Evolutionary conservation across 2,888 invertebrate genomes (phyloP).

Genomic region (Nomada goodeniana): DNA sequence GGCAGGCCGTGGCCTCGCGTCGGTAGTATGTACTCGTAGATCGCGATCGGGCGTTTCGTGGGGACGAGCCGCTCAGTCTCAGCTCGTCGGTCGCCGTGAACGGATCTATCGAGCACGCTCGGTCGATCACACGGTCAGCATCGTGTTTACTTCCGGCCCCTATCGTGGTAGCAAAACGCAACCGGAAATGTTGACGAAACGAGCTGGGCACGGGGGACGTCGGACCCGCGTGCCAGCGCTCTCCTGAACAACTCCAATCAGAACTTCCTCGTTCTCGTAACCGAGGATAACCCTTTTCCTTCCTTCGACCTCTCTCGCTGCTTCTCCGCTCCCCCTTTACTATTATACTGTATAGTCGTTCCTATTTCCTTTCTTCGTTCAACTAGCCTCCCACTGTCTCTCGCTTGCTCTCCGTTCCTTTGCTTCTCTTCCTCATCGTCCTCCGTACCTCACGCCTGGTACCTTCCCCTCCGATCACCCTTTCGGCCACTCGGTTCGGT

Average conservation of each 20-base stretch:
- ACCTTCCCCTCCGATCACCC: neutral
- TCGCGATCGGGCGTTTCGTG: constrained; percentile 56
- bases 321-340: neutral
- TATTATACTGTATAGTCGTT: too few relatives aligned
- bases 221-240: constrained; percentile 68
- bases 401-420: too few relatives aligned
- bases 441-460: neutral
- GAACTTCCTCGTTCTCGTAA: constrained; percentile 43
- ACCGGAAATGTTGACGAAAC: constrained; percentile 65
- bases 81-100: constrained; percentile 71
- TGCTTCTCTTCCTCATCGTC: neutral
- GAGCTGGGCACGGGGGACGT: constrained; percentile 64
- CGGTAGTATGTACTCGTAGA: constrained; percentile 51
- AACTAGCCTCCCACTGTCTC: too few relatives aligned
- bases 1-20: constrained; percentile 50
- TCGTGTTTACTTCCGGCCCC: constrained; percentile 64
- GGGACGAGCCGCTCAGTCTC: constrained; percentile 67
- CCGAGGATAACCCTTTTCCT: constrained; percentile 20
- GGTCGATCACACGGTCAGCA: constrained; percentile 52
- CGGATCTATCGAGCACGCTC: constrained; percentile 67
- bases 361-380: neutral
- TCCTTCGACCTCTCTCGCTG: neutral
- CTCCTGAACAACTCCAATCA: constrained; percentile 60
- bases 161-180: constrained; percentile 26
- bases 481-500: neutral